Evolutionary conservation across 2,797 vertebrate genomes (phyloP).

Genomic region (Gadopsis marmoratus): DNA sequence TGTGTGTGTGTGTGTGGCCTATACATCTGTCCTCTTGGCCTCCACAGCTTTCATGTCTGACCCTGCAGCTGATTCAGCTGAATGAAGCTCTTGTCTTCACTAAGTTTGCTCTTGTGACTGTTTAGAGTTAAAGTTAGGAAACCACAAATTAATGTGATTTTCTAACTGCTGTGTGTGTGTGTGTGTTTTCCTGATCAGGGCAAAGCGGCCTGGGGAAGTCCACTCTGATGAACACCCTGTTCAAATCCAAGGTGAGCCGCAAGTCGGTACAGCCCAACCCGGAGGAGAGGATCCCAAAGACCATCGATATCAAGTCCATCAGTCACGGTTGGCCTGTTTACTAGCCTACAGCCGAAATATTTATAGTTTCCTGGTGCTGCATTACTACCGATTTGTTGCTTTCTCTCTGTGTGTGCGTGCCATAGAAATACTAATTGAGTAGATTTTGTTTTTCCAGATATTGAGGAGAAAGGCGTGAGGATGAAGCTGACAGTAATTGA

Average conservation of each 20-base stretch:
- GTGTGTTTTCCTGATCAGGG: slow-evolving; percentile 79
- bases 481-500: slow-evolving; percentile 98
- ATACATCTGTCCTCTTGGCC: slow-evolving; percentile 52
- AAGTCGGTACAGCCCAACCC: slow-evolving; percentile 89
- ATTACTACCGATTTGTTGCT: background rate
- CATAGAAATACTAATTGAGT: background rate
- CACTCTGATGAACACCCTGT: slow-evolving; percentile 98
- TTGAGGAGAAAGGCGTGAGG: slow-evolving; percentile 96
- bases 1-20: slow-evolving; percentile 55
- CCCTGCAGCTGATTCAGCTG: slow-evolving; percentile 57
- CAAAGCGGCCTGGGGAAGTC: slow-evolving; percentile 98
- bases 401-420: background rate
- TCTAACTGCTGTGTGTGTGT: slow-evolving; percentile 20
- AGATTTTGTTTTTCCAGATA: slow-evolving; percentile 82
- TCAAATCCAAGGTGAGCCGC: slow-evolving; percentile 98
- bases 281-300: slow-evolving; percentile 95
- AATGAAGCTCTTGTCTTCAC: slow-evolving; percentile 19
- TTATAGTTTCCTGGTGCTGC: background rate
- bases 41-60: slow-evolving; percentile 49
- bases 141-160: background rate
- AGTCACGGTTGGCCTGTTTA: slow-evolving; percentile 88
- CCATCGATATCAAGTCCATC: slow-evolving; percentile 97
- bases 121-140: slow-evolving; percentile 8
- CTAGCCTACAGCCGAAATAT: slow-evolving; percentile 1
- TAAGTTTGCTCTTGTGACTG: slow-evolving; percentile 13